phyloP scores from a whole-genome alignment of 2,113 vertebrate genomes.

The Caretta caretta region DNA sequence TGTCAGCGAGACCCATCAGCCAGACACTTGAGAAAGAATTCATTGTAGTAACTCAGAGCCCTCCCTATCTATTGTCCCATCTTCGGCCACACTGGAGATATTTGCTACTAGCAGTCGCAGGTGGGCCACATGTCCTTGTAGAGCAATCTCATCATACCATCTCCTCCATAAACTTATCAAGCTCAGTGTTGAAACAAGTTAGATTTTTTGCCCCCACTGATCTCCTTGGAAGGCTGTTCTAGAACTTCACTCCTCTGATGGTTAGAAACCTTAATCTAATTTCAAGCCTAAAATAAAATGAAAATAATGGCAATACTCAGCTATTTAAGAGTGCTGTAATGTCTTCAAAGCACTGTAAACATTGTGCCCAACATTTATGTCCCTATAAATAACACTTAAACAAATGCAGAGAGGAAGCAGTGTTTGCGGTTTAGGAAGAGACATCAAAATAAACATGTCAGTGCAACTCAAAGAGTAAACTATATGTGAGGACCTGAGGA shows the following conservation, averaged over 20 bases:
- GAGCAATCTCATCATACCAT: background rate
- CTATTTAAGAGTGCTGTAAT: constrained; percentile 20
- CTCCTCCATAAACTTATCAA: background rate
- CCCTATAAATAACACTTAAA: constrained; percentile 10
- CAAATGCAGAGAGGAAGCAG: constrained; percentile 35
- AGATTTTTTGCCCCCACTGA: background rate
- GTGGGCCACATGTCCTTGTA: background rate
- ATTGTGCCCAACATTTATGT: constrained; percentile 37
- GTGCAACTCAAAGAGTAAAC: constrained; percentile 26
- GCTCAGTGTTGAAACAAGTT: background rate
- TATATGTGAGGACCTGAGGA: constrained; percentile 38
- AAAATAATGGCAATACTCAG: background rate
- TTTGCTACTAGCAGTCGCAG: background rate
- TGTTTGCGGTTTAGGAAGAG: constrained; percentile 38
- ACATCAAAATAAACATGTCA: constrained; percentile 16
- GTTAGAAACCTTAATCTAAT: background rate
- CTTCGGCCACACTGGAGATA: background rate
- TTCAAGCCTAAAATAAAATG: background rate
- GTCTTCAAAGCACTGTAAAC: background rate
- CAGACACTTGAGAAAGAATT: background rate
- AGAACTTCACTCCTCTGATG: background rate
- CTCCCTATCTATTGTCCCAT: background rate
- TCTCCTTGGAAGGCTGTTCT: background rate
- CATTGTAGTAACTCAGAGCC: background rate
- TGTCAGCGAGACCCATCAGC: background rate